Percentiles rank a stretch among this genome's conserved stretches.
Evolutionary conservation across 64 coral and sea anemone species (phyloP).

Genomic region (Stichodactyla helianthus): DNA sequence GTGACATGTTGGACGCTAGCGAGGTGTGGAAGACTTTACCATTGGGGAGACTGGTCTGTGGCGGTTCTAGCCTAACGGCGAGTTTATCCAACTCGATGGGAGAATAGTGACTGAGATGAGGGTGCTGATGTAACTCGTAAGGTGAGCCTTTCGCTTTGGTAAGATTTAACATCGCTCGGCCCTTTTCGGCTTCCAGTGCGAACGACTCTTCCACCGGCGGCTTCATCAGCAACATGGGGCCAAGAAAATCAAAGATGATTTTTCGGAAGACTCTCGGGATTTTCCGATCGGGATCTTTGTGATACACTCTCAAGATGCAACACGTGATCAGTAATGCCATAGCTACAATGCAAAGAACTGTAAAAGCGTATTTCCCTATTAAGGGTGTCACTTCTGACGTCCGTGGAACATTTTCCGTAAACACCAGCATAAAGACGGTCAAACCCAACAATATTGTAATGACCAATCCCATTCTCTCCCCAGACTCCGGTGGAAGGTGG

Average conservation of each 20-base stretch:
- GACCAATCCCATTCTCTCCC: constrained; percentile 79
- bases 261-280: constrained; percentile 56
- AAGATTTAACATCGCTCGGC: neutral
- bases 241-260: constrained; percentile 56
- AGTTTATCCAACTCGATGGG: constrained; percentile 7
- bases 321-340: constrained; percentile 72
- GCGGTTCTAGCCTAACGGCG: neutral
- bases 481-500: constrained; percentile 78
- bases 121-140: constrained; percentile 21
- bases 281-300: constrained; percentile 61
- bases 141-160: constrained; percentile 37
- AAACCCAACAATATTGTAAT: constrained; percentile 84
- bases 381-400: constrained; percentile 89
- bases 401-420: constrained; percentile 72
- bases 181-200: neutral
- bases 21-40: constrained; percentile 40
- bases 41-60: neutral
- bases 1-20: constrained; percentile 29
- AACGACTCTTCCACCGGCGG: constrained; percentile 35
- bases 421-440: constrained; percentile 85
- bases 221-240: constrained; percentile 50
- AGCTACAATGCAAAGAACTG: constrained; percentile 70
- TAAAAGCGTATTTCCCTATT: constrained; percentile 76
- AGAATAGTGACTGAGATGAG: neutral
- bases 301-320: constrained; percentile 51